Evolutionary conservation across 2,888 invertebrate species (phyloP), one percentile per base, ranked within the genome.

Genomic region (Lamellibrachia satsuma): DNA sequence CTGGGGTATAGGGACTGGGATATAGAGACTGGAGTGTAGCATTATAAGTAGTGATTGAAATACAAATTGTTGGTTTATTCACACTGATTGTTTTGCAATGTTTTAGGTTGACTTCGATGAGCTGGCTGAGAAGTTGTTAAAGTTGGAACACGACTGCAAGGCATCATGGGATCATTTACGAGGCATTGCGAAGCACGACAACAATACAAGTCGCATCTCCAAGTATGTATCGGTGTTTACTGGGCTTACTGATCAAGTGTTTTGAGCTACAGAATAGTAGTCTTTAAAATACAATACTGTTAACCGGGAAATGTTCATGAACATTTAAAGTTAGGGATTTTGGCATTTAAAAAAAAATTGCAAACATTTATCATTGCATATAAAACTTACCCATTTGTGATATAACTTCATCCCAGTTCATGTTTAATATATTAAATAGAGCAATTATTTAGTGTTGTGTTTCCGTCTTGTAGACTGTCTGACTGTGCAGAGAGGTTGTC

Each of bases 81-180:
- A 55, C 55, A 75, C 22, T 75, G 75, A 6, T 4, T 15, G 39
- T 15, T 75, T 75, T 22, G n/a, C 22, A 15, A 15, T 75, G 15
- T 15, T 22, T 75, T 75, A 99, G 97, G 98, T 99, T 52, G 99
- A 99, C 97, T 99, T 99, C 96, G 98, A 99, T 94, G 98, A 99
- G 95, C 97, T 99, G 92, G 97, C 98, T 91, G 97, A 98, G 93
- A 99, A 98, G 96, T 97, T 99, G 92, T 97, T 97, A 93, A 98
- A 98, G 96, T 97, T 99, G 96, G 99, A 99, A 97, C 97, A 97
- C 51, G 99, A 99, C 96, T 99, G 99, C 97, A 99, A 99, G 96
- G 98, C 98, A 0, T 99, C 99, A 0, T 99, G 99, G 98, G 99
- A 99, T 96, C 98, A 99, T 96, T 97, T 99, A 96, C 98, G 99